A percentile compares a stretch with the other conserved stretches of the same genome.
phyloP scores from a whole-genome alignment of 2,113 vertebrate species.

The Dascyllus trimaculatus region DNA sequence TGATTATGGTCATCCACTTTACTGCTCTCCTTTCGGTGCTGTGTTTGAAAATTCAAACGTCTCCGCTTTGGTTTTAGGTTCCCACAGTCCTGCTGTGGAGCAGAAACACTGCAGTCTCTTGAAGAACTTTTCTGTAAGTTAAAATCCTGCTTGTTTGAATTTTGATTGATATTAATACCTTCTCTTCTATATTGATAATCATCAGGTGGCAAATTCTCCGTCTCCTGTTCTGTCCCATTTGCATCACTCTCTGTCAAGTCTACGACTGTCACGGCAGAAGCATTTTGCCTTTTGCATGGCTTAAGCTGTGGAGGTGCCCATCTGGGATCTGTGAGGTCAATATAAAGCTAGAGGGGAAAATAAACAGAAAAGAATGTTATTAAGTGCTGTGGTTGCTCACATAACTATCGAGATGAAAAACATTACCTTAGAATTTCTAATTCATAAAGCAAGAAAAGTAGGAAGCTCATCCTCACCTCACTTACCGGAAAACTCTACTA shows the following conservation, averaged over 20 bases:
- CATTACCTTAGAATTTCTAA: too few relatives aligned
- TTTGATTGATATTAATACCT: background rate
- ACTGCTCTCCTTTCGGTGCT: background rate
- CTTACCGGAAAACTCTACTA: too few relatives aligned
- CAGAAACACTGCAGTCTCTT: background rate
- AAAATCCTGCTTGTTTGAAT: background rate
- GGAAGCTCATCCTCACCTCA: too few relatives aligned
- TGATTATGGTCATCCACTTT: background rate
- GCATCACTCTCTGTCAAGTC: slow-evolving; percentile 58
- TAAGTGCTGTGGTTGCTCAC: background rate
- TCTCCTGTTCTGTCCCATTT: background rate
- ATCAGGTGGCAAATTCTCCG: background rate
- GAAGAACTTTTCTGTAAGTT: background rate
- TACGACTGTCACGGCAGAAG: slow-evolving; percentile 29
- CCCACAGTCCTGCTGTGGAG: slow-evolving; percentile 24
- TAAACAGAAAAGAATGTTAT: background rate
- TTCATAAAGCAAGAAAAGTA: too few relatives aligned
- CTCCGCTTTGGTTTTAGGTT: slow-evolving; percentile 5
- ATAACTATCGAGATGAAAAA: background rate
- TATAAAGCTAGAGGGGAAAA: slow-evolving; percentile 54
- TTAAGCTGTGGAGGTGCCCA: slow-evolving; percentile 50
- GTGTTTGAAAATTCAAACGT: slow-evolving; percentile 13
- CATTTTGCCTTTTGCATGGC: slow-evolving; percentile 24
- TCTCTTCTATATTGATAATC: background rate
- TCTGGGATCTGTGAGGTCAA: slow-evolving; percentile 66